Evolutionary conservation across 1,140 invertebrate genomes (phyloP).

Genomic region (Drosophila saltans): DNA sequence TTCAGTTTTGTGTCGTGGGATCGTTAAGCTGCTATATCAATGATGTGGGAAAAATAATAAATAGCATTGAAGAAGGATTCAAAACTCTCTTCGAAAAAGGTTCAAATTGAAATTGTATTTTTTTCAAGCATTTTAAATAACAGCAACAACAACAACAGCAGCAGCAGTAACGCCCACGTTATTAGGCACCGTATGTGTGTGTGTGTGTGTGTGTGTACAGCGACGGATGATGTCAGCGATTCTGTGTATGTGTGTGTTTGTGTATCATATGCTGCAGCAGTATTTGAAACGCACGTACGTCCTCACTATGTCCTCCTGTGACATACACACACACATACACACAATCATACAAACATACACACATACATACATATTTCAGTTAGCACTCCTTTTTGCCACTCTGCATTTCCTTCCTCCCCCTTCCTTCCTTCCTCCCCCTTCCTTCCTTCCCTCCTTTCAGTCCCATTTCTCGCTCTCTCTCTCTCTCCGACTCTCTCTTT

Average conservation of each 20-base stretch:
- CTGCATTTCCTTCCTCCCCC: constrained; percentile 36
- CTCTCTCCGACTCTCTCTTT: constrained; percentile 21
- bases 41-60: not conserved
- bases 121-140: not conserved
- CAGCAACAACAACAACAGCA: constrained; percentile 5
- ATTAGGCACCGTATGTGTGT: constrained; percentile 25
- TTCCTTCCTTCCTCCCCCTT: constrained; percentile 16
- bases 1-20: too few species aligned
- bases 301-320: constrained; percentile 65
- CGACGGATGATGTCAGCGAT: constrained; percentile 75
- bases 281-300: constrained; percentile 60
- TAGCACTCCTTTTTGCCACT: constrained; percentile 50
- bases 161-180: constrained; percentile 22
- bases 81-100: not conserved
- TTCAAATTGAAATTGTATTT: not conserved
- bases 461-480: constrained; percentile 16
- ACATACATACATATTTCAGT: constrained; percentile 18
- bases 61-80: not conserved
- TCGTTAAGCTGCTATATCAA: too few species aligned
- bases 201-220: constrained; percentile 21
- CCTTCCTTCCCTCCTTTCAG: constrained; percentile 22
- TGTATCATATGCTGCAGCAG: constrained; percentile 38
- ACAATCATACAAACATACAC: constrained; percentile 19
- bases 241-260: constrained; percentile 22
- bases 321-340: constrained; percentile 31